phyloP scores from a whole-genome alignment of 2,797 vertebrate genomes.

The Tinamus major region DNA sequence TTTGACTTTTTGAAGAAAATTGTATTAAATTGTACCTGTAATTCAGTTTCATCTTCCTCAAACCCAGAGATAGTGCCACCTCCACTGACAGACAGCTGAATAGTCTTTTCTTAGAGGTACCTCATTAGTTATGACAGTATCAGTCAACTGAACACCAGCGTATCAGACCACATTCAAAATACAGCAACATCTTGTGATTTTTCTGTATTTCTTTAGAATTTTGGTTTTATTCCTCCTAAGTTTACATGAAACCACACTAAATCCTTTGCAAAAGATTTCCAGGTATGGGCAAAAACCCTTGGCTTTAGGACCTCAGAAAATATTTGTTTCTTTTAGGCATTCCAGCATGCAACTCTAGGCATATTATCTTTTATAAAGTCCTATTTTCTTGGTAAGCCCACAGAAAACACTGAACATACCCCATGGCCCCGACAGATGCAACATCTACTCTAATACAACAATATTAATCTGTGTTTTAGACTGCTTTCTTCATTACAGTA shows the following conservation, averaged over 20 bases:
- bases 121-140: not conserved
- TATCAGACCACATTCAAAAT: not conserved
- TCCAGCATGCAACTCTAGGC: not conserved
- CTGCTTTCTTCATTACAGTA: not conserved
- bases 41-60: not conserved
- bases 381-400: not conserved
- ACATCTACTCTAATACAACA: not conserved
- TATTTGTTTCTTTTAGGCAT: not conserved
- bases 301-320: not conserved
- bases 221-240: too few species aligned
- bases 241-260: not conserved
- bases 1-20: conserved; percentile 29
- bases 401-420: not conserved
- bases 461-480: not conserved
- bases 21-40: not conserved
- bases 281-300: not conserved
- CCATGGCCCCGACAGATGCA: not conserved
- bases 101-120: not conserved
- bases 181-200: not conserved
- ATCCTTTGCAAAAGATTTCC: not conserved
- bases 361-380: not conserved
- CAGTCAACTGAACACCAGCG: not conserved
- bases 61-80: conserved; percentile 15
- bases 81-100: not conserved
- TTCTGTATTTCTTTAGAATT: not conserved